Base-by-base conservation (phyloP, 2,113 vertebrate species). In the Leucoraja erinaceus region DNA sequence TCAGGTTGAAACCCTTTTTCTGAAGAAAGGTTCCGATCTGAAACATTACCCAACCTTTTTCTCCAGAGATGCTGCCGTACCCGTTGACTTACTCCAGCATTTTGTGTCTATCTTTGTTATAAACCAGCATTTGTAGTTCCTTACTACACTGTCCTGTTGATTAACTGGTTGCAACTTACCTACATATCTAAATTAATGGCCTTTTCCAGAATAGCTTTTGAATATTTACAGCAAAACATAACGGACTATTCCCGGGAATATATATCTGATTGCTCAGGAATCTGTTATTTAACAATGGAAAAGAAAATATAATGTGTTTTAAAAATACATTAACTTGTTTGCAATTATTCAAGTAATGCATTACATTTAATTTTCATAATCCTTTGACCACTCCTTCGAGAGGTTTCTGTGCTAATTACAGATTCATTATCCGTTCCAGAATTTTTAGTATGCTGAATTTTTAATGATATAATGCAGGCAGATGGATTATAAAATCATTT, bases 401-500 rank as follows among this genome's bases (percentile, higher is more conserved):
- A 54, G 56, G 20, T 83, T 83, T 59, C 47, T 25, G 25, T 9
- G 8, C 6, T 83, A 83, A 83, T 83, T 83, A 56, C 79, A 56
- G 79, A 59, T 56, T 83, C 79, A 83, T 81, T 25, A 81, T 54
- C 33, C 54, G 33, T 47, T 81, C 33, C 38, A 81, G 18, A 22
- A 47, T 25, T 77, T 83, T 83, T 83, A 83, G 47, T 10, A 83
- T 83, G 79, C 79, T 83, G 47, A 59, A 83, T 83, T 59, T 54
- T 83, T 83, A 83, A 83, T 83, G 47, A 11, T 4, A 56, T 54
- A 81, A 81, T 56, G 54, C 28, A 83, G 47, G 54, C 47, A 28
- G 8, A 59, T 3, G 8, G 79, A 22, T 83, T 56, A 59, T 83
- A 28, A 59, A 47, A 83, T 59, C 47, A 83, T 56, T 12, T 9